A percentile compares a stretch with the other conserved stretches of the same genome.
Evolutionary conservation across 2,113 vertebrate species (phyloP).

Genomic region (Scopus umbretta): DNA sequence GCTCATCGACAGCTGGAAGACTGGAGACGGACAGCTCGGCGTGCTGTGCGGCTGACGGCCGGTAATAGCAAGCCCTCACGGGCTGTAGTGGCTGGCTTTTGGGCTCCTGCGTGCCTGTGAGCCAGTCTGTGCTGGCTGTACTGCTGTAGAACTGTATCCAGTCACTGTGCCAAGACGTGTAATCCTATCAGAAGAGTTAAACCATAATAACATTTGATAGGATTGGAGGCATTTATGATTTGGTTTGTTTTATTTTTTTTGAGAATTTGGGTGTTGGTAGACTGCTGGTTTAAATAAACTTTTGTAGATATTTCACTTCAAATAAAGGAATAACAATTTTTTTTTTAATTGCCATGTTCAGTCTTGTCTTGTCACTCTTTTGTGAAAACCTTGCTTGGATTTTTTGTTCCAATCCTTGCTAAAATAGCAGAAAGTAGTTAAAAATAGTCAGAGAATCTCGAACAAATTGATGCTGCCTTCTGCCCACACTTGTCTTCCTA

Average conservation of each 20-base stretch:
- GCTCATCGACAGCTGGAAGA: not conserved
- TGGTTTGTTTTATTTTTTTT: not conserved
- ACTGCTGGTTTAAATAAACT: not conserved
- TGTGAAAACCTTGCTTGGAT: not conserved
- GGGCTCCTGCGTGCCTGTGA: rapidly evolving
- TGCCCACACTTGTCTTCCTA: not conserved
- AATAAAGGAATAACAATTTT: not conserved
- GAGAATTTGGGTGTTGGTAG: not conserved
- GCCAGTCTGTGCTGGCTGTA: not conserved
- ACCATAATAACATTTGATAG: not conserved
- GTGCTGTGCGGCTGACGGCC: not conserved
- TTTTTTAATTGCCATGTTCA: not conserved
- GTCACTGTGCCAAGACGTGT: rapidly evolving
- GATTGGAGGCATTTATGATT: not conserved
- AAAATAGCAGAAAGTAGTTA: not conserved
- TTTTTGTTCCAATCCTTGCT: not conserved
- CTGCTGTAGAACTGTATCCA: not conserved
- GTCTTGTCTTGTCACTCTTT: not conserved
- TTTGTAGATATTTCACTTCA: not conserved
- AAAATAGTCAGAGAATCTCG: not conserved
- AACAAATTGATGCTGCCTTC: not conserved
- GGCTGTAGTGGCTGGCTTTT: not conserved
- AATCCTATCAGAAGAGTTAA: not conserved
- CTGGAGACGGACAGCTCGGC: not conserved
- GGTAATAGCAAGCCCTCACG: not conserved